Evolutionary conservation across 2,113 vertebrate species (phyloP), one percentile per base, ranked within the genome.

Genomic region (Pedionomus torquatus): DNA sequence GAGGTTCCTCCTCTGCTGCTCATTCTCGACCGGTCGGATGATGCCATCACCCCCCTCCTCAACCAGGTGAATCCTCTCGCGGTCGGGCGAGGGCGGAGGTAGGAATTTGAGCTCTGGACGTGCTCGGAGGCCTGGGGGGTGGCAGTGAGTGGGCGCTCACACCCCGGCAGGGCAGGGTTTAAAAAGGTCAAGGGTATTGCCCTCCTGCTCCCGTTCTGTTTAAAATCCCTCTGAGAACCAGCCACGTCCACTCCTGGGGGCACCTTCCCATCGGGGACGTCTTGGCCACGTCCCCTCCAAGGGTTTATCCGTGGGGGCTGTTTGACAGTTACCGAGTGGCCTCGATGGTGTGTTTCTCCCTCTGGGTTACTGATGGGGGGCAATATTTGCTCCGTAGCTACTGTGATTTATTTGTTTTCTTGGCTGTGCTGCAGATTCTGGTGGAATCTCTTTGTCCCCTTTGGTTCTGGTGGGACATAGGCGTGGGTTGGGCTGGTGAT

Each of bases 1-100:
- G 99, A 99, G 87, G 99, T 99, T 49, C 98, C 99, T 84, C 99
- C 99, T 2, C 95, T 99, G 55, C 98, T 99, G 1, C 98, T 99
- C 43, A 98, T 99, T 85, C 97, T 99, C 49, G 99, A 99, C 96
- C 98, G 99, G 17, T 99, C 99, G 0, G 99, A 99, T 1, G 99
- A 99, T 31, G 99, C 99, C 96, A 99, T 99, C 98, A 99, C 99
- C 1, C 99, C 99, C 0, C 91, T 99, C 15, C 98, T 98, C 37
- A 98, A 98, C 97, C 98, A 99, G 98, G 98, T 98, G 76, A 81
- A 33, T 61, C 51, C 11, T 7, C 37, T 33, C 7, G 2, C 3
- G 1, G 51, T 3, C 16, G 39, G 31, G 28, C n/a, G 7, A 17
- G 58, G 55, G 41, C 60, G 63, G 58, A 70, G 65, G 7, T 31